phyloP scores from a whole-genome alignment of 2,113 vertebrate genomes.

The Hylia prasina region DNA sequence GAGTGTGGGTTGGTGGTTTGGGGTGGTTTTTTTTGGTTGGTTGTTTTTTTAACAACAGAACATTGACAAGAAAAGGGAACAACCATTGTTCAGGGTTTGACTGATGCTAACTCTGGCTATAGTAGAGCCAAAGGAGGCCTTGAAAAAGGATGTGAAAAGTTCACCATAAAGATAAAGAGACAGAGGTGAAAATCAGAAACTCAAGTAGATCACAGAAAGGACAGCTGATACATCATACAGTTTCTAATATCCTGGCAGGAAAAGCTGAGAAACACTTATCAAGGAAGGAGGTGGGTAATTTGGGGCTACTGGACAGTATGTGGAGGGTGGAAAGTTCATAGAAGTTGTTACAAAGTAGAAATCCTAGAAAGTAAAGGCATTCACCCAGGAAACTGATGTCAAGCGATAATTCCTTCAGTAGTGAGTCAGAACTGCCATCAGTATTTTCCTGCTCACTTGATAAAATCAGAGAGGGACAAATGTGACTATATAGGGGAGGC shows the following conservation, averaged over 20 bases:
- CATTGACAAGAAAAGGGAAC: neutral
- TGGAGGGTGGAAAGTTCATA: neutral
- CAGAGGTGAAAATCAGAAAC: neutral
- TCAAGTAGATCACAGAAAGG: neutral
- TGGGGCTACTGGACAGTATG: neutral
- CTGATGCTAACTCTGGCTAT: neutral
- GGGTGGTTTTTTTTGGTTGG: fast-evolving
- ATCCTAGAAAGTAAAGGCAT: neutral
- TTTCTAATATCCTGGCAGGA: neutral
- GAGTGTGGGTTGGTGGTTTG: neutral
- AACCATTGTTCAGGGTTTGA: neutral
- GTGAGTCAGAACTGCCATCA: neutral
- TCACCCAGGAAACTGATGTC: neutral
- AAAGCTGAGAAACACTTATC: neutral
- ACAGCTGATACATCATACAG: neutral
- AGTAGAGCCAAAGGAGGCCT: neutral
- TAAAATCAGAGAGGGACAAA: neutral
- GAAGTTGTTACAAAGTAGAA: neutral
- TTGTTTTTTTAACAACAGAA: neutral
- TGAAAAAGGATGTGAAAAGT: neutral
- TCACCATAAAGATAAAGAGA: neutral
- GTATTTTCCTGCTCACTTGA: neutral
- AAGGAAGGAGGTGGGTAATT: neutral
- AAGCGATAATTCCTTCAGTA: neutral
- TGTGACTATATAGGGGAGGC: neutral